Evolutionary conservation across 2,797 vertebrate genomes (phyloP).

Genomic region (Pteronotus mesoamericanus): DNA sequence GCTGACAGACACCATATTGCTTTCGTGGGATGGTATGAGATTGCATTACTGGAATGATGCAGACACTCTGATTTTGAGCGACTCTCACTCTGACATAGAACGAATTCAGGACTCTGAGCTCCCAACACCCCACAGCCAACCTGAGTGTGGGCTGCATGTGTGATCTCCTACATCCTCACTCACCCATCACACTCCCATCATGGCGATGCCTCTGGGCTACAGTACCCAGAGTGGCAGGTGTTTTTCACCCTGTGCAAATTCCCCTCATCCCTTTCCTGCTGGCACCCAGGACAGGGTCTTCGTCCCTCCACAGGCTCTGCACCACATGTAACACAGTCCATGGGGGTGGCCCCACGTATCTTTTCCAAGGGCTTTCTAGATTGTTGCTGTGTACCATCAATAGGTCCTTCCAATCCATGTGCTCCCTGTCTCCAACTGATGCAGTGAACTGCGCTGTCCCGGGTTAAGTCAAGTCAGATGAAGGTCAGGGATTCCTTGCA

Average conservation of each 20-base stretch:
- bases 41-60: not conserved
- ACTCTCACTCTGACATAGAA: not conserved
- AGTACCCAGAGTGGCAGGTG: not conserved
- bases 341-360: rapidly evolving
- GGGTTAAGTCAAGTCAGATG: not conserved
- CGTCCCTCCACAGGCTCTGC: not conserved
- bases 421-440: not conserved
- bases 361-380: not conserved
- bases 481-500: not conserved
- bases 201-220: not conserved
- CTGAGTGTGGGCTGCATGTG: not conserved
- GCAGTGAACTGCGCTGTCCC: not conserved
- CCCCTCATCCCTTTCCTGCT: not conserved
- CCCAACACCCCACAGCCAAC: rapidly evolving
- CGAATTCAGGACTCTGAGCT: not conserved
- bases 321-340: not conserved
- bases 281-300: too few species aligned
- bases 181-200: too few species aligned
- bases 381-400: not conserved
- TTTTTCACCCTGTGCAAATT: not conserved
- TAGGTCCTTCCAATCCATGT: not conserved
- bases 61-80: not conserved
- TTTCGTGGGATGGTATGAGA: not conserved
- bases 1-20: not conserved
- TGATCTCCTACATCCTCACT: rapidly evolving